Conservation (phyloP, 1,140 invertebrate genomes). For the Anastatus disparis region DNA sequence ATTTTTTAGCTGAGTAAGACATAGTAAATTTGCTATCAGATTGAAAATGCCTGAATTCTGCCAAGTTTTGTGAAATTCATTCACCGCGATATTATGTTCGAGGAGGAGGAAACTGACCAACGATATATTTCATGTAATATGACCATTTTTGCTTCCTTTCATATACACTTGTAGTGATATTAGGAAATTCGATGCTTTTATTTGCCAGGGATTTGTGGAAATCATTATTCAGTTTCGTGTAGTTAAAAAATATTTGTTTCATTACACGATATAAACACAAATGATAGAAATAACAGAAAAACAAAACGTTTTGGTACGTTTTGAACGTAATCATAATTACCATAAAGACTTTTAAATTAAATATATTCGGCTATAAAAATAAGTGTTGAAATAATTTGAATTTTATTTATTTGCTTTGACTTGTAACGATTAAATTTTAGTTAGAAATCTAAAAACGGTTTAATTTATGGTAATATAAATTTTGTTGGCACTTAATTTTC, state of each 20-base stretch:
- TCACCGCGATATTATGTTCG: conserved; percentile 23
- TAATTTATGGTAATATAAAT: no score
- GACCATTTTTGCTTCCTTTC: conserved; percentile 5
- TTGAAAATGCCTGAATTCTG: background rate
- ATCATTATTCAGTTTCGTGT: background rate
- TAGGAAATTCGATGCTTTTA: conserved; percentile 25
- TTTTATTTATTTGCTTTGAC: no score
- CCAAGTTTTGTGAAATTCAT: conserved; percentile 28
- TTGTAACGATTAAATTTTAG: no score
- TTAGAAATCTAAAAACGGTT: no score
- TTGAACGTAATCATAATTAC: no score
- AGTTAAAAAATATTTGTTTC: background rate
- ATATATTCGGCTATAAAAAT: no score
- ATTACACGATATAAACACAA: background rate
- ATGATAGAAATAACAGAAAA: no score
- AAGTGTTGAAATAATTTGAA: no score
- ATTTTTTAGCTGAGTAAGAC: background rate
- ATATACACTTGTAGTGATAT: background rate
- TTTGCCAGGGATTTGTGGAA: conserved; percentile 23
- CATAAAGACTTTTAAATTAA: no score
- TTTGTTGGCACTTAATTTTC: no score
- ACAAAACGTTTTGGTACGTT: no score
- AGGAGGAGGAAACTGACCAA: background rate
- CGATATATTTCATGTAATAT: conserved; percentile 23
- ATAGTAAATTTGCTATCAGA: background rate